These are phyloP conservation scores for Apostichopus leukothele DNA, from an alignment of 53 echinoderm and acorn worm species.

Conservation along the genomic window DNA sequence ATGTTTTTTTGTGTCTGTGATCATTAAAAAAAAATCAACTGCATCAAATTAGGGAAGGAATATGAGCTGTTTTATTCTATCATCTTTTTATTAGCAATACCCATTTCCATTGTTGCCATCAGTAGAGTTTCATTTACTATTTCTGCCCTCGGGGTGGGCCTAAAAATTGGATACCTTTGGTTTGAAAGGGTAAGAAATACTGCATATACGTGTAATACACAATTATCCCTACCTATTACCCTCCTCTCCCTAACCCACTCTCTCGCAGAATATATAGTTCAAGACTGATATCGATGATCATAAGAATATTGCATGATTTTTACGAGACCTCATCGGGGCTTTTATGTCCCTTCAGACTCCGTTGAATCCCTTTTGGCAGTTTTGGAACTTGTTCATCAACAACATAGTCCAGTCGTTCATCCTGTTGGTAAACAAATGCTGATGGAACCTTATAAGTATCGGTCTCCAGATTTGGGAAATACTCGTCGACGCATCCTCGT, in stretches of 20 bases:
- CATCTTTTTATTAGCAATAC: no score
- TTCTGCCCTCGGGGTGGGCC: no score
- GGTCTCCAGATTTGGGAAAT: neutral
- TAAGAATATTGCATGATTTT: neutral
- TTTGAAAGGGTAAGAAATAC: no score
- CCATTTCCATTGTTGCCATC: no score
- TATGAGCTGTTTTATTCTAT: no score
- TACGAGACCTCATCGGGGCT: neutral
- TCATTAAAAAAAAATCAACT: no score
- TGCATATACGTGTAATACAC: neutral
- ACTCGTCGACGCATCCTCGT: neutral
- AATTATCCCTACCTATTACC: neutral
- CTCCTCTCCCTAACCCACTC: no score
- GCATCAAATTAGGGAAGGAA: no score
- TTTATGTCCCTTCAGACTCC: neutral
- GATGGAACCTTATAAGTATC: conserved; percentile 15
- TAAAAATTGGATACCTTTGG: no score
- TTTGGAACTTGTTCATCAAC: neutral
- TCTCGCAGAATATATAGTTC: no score
- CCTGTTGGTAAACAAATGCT: conserved; percentile 10
- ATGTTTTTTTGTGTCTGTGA: no score
- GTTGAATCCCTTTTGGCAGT: neutral
- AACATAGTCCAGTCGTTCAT: conserved; percentile 11
- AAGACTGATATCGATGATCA: neutral
- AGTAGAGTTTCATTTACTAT: no score